Conservation (phyloP, 2,797 vertebrate species). For the Chelon auratus region DNA sequence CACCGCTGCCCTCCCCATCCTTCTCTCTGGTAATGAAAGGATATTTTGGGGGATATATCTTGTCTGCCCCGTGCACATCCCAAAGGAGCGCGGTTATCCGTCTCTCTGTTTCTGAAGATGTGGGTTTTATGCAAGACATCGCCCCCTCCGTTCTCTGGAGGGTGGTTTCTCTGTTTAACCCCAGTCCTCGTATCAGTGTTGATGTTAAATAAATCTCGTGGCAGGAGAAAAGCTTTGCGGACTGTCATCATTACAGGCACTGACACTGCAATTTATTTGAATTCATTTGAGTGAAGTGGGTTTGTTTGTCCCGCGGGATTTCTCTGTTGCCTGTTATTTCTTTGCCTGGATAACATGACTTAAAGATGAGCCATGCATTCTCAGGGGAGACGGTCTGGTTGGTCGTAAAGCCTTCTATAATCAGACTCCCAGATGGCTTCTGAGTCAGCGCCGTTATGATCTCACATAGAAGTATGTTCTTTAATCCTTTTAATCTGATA, state of each 20-base stretch:
- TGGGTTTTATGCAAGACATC: slow-evolving; percentile 17
- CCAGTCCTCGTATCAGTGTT: slow-evolving; percentile 4
- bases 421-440: slow-evolving; percentile 30
- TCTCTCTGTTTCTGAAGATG: slow-evolving; percentile 32
- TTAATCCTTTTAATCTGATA: slow-evolving; percentile 45
- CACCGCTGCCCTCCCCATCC: slow-evolving; percentile 49
- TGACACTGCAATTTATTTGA: slow-evolving; percentile 48
- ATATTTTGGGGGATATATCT: slow-evolving; percentile 61
- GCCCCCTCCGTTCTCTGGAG: background rate
- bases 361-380: slow-evolving; percentile 42
- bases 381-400: slow-evolving; percentile 29
- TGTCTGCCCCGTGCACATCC: slow-evolving; percentile 46
- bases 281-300: slow-evolving; percentile 42
- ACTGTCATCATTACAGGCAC: slow-evolving; percentile 48
- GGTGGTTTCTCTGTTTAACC: slow-evolving; percentile 27
- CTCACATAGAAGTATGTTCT: slow-evolving; percentile 31
- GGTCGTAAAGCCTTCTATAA: slow-evolving; percentile 32
- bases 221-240: slow-evolving; percentile 34
- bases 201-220: slow-evolving; percentile 41
- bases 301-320: slow-evolving; percentile 54
- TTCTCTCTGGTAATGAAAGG: slow-evolving; percentile 58
- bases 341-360: slow-evolving; percentile 47
- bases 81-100: slow-evolving; percentile 44
- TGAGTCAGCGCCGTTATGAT: slow-evolving; percentile 53
- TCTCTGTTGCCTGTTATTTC: slow-evolving; percentile 59